These are phyloP conservation scores for Apocheima hispidaria DNA, from an alignment of 2,888 invertebrate species.

Conservation along the genomic window DNA sequence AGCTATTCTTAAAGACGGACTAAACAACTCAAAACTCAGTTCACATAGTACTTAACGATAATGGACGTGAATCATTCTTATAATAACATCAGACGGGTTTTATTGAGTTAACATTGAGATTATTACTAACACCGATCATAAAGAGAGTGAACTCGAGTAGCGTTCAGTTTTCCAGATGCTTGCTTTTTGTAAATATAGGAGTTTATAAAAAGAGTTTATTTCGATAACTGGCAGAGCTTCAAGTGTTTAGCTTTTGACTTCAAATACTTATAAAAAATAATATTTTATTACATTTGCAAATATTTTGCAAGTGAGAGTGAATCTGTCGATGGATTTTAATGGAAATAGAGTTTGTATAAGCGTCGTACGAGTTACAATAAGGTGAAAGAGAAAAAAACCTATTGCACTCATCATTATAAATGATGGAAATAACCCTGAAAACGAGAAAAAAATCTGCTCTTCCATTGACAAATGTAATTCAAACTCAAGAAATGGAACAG, in stretches of 20 bases:
- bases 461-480: no score
- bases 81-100: conserved; percentile 55
- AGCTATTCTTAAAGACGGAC: background rate
- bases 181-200: conserved; percentile 20
- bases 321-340: conserved; percentile 17
- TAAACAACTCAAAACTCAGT: no score
- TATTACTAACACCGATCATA: conserved; percentile 54
- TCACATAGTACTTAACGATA: background rate
- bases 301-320: conserved; percentile 3
- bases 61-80: conserved; percentile 46
- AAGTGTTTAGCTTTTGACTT: conserved; percentile 27
- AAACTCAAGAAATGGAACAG: no score
- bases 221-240: conserved; percentile 29
- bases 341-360: background rate
- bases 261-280: conserved; percentile 9
- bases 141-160: conserved; percentile 47
- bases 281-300: conserved; percentile 17
- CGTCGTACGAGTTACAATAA: background rate
- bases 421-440: no score
- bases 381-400: no score
- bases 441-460: no score
- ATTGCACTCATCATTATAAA: no score
- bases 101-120: conserved; percentile 59
- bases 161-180: conserved; percentile 45
- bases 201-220: conserved; percentile 14